Evolutionary conservation across 2,797 vertebrate species (phyloP).

Genomic region (Macropus fuliginosus): DNA sequence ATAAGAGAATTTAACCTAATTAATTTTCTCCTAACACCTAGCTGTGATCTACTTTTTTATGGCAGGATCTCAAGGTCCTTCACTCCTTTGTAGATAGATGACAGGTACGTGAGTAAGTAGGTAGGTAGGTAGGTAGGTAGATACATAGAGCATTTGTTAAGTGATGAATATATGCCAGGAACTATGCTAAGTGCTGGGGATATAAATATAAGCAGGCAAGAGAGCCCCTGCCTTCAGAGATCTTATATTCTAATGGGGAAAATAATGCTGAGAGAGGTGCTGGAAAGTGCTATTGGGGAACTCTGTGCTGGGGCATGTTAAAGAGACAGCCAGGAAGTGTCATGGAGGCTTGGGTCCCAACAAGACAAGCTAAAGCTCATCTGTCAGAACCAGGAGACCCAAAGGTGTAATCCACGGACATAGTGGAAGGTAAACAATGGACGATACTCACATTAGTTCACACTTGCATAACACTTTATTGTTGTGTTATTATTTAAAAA

Average conservation of each 20-base stretch:
- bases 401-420: neutral
- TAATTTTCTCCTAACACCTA: neutral
- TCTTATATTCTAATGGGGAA: neutral
- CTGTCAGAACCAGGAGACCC: neutral
- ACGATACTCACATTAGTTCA: neutral
- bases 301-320: neutral
- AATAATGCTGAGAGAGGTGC: neutral
- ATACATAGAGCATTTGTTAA: neutral
- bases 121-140: neutral
- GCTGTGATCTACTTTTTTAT: too few species aligned
- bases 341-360: neutral
- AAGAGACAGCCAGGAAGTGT: neutral
- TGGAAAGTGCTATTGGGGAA: neutral
- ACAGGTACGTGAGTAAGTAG: neutral
- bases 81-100: neutral
- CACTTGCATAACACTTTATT: neutral
- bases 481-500: neutral
- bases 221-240: neutral
- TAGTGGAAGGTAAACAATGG: neutral
- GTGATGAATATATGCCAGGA: neutral
- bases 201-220: neutral
- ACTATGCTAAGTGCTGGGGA: neutral
- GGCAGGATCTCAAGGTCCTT: too few species aligned
- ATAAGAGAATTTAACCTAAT: neutral
- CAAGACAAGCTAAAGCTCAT: neutral